Evolutionary conservation across 2,888 invertebrate species (phyloP), one percentile per base, ranked within the genome.

Genomic region (Cheilosia pagana): DNA sequence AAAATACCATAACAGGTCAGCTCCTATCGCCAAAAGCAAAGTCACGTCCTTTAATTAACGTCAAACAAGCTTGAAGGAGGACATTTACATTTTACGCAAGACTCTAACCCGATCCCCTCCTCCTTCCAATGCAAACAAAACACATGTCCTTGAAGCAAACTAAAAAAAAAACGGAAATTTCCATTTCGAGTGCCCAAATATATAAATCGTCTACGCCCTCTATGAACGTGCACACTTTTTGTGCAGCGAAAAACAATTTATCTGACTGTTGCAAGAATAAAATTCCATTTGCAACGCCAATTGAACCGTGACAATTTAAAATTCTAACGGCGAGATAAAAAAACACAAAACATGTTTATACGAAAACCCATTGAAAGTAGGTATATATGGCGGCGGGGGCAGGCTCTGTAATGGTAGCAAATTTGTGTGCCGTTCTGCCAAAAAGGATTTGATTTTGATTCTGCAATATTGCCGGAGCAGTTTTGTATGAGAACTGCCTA

Each of bases 221-320:
- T 12, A 21, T n/a, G n/a, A 14, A n/a, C 16, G 48, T 16, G n/a
- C 48, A 59, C 50, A 31, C 57, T 72, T 72, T 71, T 72, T 45
- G 21, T 62, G 8, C 45, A 48, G 31, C 65, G 41, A 39, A 86
- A 86, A 86, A 83, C 87, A 87, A 87, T 87, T 87, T 87, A 86
- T 86, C 72, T 77, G 75, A 79, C 63, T 71, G 81, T 74, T 77
- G 81, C 68, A 71, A 55, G 70, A 59, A 85, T 87, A 85, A 87
- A 87, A 87, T 87, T 87, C 87, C 87, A 88, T 87, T 88, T 76
- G 87, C 76, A 86, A 83, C 87, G 77, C 86, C 87, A 86, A 87
- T 87, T 86, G 76, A 87, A 86, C 87, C 87, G 87, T 86, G 86
- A 88, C 87, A 87, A 86, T 86, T 87, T 87, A 86, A 88, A 88